Conservation (phyloP, 2,113 vertebrate genomes). For the Scomber japonicus region DNA sequence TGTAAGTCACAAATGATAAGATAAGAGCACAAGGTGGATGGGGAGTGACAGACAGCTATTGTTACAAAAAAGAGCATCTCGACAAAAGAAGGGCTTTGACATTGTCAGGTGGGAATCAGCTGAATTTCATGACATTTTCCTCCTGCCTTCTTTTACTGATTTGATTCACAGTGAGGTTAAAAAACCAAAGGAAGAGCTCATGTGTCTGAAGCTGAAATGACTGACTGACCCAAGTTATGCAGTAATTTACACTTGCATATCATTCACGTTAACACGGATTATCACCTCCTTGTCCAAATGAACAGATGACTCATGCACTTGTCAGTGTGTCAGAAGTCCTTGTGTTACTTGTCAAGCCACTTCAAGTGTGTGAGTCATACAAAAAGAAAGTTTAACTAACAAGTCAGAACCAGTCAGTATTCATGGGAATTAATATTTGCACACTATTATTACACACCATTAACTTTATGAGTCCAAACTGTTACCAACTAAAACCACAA, state of each 20-base stretch:
- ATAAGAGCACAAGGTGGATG: not conserved
- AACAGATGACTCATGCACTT: not conserved
- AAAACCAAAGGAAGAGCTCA: not conserved
- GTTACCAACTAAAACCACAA: too few relatives aligned
- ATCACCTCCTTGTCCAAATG: not conserved
- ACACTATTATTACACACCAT: too few relatives aligned
- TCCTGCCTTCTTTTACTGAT: not conserved
- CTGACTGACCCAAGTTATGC: too few relatives aligned
- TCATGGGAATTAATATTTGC: too few relatives aligned
- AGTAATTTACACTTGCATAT: not conserved
- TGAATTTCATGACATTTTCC: slow-evolving; percentile 28
- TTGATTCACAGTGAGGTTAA: not conserved
- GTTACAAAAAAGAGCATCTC: not conserved
- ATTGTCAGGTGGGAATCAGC: slow-evolving; percentile 14
- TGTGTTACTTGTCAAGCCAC: not conserved
- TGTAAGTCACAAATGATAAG: slow-evolving; percentile 6
- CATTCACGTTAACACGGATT: not conserved
- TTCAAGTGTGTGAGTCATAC: not conserved
- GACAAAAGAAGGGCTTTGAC: slow-evolving; percentile 39
- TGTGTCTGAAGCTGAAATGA: not conserved
- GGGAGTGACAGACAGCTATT: slow-evolving; percentile 12
- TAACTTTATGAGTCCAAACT: too few relatives aligned
- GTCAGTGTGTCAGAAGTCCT: slow-evolving; percentile 17
- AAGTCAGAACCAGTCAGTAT: too few relatives aligned
- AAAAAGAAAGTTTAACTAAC: not conserved